Evolutionary conservation across 37 sponge, comb jelly and placozoan genomes (phyloP).

Genomic region (Corticium candelabrum): DNA sequence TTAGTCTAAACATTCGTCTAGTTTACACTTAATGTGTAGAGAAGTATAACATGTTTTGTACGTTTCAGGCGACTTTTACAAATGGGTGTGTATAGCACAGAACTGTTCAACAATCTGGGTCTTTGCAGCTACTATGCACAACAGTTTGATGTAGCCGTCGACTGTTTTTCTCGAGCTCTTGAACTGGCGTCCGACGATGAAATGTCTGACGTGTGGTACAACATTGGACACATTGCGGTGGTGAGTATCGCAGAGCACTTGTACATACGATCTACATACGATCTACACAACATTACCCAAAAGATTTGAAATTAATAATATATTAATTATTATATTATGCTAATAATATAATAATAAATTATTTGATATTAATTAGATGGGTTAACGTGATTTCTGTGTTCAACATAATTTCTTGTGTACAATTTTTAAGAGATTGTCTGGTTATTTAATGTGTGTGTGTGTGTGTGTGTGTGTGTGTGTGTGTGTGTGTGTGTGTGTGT

Average conservation of each 20-base stretch:
- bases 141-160: slow-evolving; percentile 89
- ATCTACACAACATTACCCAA: not conserved
- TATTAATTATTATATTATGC: not conserved
- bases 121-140: slow-evolving; percentile 97
- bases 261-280: too few species aligned
- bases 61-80: slow-evolving; percentile 78
- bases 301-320: not conserved
- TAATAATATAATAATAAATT: not conserved
- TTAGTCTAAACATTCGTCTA: too few species aligned
- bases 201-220: slow-evolving; percentile 92
- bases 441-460: too few species aligned
- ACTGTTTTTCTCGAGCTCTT: slow-evolving; percentile 80
- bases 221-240: slow-evolving; percentile 89
- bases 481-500: too few species aligned
- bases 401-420: too few species aligned
- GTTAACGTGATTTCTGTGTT: too few species aligned
- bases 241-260: too few species aligned
- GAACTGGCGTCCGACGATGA: slow-evolving; percentile 72
- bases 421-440: too few species aligned
- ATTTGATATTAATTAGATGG: too few species aligned
- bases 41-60: not conserved
- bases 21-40: not conserved
- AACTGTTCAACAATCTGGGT: slow-evolving; percentile 90
- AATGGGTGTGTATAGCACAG: slow-evolving; percentile 92
- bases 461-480: too few species aligned